Base-by-base conservation (phyloP, 2,797 vertebrate genomes). In the Myotis findleyi region DNA sequence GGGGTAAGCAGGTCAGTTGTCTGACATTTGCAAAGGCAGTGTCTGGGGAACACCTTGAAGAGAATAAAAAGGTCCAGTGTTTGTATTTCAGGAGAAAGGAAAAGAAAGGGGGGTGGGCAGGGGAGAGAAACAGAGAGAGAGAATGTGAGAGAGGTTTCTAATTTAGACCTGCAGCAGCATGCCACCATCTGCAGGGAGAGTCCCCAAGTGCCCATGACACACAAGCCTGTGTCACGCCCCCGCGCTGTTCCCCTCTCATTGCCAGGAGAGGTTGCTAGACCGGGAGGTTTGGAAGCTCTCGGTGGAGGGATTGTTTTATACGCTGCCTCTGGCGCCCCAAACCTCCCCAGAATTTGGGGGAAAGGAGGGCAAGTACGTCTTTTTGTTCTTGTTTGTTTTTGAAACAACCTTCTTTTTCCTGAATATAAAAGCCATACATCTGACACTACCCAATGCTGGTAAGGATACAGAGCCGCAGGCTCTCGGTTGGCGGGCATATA, bases 131-230 rank as follows among this genome's bases (percentile, higher is more conserved):
- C 4, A 66, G 51, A 30, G 53, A 55, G 66, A 4, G 17, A 7
- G 64, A 84, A 44, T 33, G 38, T 11, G 44, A 53, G 68, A 73
- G 12, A 36, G 33, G 7, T 66, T 96, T 68, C 85, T 86, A 87
- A 93, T 83, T 94, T 44, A 96, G 83, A 89, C 49, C 76, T 77
- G 51, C 41, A 57, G 95, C 38, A 33, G 76, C 68, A 59, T 75
- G 66, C 92, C 69, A 77, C 92, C 93, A 84, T 95, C 94, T 96
- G 59, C 69, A 66, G 55, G 91, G n/a, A 82, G 64, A 51, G 47
- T 51, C 47, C 72, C 73, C 30, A 13, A 89, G 75, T 68, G 47
- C 75, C 49, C n/a, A 27, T 14, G 85, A 73, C 85, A 90, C 41
- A 80, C 5, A 59, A 59, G 7, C 69, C 49, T 77, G 47, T 27